Evolutionary conservation across 1,140 invertebrate species (phyloP).

Genomic region (Drosophila kikkawai): DNA sequence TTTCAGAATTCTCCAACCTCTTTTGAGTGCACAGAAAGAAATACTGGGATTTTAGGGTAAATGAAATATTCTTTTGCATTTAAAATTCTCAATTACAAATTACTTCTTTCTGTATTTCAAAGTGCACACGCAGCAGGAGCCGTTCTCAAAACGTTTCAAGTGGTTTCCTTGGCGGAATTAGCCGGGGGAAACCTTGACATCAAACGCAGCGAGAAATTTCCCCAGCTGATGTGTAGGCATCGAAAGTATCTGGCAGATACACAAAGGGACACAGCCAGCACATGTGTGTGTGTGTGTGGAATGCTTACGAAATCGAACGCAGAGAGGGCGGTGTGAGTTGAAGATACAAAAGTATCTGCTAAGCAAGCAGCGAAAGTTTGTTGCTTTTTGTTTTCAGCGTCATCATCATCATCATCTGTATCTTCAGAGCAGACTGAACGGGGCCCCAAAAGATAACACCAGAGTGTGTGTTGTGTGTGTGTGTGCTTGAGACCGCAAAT

Average conservation of each 20-base stretch:
- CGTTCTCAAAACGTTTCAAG: conserved; percentile 46
- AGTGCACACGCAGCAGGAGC: conserved; percentile 57
- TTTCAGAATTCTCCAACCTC: conserved; percentile 33
- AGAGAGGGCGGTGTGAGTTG: not conserved
- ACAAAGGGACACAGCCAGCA: conserved; percentile 36
- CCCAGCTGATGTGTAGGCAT: conserved; percentile 61
- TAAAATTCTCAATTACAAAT: not conserved
- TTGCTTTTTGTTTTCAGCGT: conserved; percentile 48
- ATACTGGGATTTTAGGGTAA: not conserved
- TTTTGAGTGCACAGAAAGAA: not conserved
- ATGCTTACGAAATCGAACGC: conserved; percentile 48
- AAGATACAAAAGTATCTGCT: conserved; percentile 51
- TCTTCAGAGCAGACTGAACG: conserved; percentile 53
- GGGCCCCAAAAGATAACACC: conserved; percentile 30
- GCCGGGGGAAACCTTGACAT: conserved; percentile 72
- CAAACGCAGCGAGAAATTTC: conserved; percentile 70
- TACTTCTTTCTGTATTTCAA: conserved; percentile 5
- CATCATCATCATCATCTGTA: conserved; percentile 39
- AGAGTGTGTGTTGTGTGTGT: not conserved
- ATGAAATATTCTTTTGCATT: not conserved
- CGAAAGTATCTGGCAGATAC: conserved; percentile 70
- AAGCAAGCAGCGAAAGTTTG: conserved; percentile 64
- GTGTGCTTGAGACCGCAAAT: conserved; percentile 16
- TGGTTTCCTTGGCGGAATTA: conserved; percentile 37
- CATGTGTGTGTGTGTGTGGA: conserved; percentile 37